Evolutionary conservation across 2,113 vertebrate genomes (phyloP).

Genomic region (Ornithorhynchus anatinus): DNA sequence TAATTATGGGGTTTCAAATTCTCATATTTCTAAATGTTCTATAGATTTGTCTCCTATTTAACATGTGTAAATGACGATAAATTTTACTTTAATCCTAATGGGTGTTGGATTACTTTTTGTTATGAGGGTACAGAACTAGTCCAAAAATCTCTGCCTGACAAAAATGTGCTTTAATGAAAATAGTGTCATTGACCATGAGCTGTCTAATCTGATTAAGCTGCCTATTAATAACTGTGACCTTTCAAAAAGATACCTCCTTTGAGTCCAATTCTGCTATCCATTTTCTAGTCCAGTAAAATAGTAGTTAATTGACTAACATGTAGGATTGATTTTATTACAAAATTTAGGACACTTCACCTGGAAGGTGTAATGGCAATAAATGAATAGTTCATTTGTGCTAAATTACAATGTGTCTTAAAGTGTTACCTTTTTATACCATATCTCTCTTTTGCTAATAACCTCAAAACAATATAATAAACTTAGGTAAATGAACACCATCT

Average conservation of each 20-base stretch:
- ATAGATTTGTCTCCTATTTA: slow-evolving; percentile 46
- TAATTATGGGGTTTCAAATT: slow-evolving; percentile 45
- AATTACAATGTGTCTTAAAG: neutral
- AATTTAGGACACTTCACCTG: slow-evolving; percentile 48
- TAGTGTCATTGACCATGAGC: slow-evolving; percentile 5
- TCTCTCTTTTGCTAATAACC: slow-evolving; percentile 4
- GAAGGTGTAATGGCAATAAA: slow-evolving; percentile 31
- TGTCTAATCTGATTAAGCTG: slow-evolving; percentile 49
- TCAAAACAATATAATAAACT: neutral
- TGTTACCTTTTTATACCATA: neutral
- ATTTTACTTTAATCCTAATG: slow-evolving; percentile 52
- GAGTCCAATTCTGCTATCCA: slow-evolving; percentile 33
- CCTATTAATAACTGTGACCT: slow-evolving; percentile 58
- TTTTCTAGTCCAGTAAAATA: slow-evolving; percentile 39
- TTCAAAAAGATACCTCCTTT: slow-evolving; percentile 47
- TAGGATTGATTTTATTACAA: slow-evolving; percentile 43
- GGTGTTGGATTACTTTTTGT: slow-evolving; percentile 41
- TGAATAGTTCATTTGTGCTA: neutral
- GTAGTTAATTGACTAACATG: slow-evolving; percentile 47
- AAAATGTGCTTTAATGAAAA: slow-evolving; percentile 11
- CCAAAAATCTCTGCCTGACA: neutral
- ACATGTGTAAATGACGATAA: slow-evolving; percentile 42
- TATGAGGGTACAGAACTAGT: slow-evolving; percentile 16
- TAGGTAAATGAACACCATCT: no score
- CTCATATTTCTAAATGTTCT: slow-evolving; percentile 36